phyloP scores from a whole-genome alignment of 53 echinoderm and acorn worm genomes.

The Arbacia lixula region DNA sequence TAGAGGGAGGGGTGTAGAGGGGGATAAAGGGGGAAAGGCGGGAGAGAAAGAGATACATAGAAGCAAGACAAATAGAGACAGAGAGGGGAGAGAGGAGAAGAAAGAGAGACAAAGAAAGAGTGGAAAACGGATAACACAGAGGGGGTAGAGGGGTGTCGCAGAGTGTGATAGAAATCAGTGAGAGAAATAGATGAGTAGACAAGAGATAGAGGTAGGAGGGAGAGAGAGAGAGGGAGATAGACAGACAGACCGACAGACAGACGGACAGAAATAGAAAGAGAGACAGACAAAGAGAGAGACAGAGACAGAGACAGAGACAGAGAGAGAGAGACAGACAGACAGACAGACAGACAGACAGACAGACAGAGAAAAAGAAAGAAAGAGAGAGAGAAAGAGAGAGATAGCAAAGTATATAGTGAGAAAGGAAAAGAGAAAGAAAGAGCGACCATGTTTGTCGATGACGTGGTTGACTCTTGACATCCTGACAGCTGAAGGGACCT shows the following conservation, averaged over 20 bases:
- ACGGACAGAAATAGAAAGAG: background rate
- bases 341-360: background rate
- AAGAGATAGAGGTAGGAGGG: background rate
- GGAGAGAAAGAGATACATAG: background rate
- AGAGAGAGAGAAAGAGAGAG: constrained; percentile 3
- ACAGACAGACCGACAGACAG: background rate
- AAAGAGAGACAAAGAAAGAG: background rate
- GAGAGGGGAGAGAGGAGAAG: background rate
- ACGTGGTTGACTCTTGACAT: too few species aligned
- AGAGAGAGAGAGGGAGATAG: background rate
- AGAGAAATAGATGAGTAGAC: background rate
- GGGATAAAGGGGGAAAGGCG: background rate
- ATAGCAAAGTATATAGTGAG: background rate
- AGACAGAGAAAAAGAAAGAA: background rate
- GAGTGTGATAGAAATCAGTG: background rate
- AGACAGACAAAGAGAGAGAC: background rate
- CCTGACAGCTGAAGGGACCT: too few species aligned
- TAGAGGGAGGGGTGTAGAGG: background rate
- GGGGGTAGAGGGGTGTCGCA: background rate
- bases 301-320: background rate
- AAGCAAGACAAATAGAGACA: background rate
- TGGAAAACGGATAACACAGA: background rate
- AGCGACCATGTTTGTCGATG: too few species aligned
- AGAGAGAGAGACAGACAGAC: background rate
- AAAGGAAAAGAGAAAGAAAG: background rate